phyloP scores from a whole-genome alignment of 2,797 vertebrate genomes.

The Poeciliopsis infans region DNA sequence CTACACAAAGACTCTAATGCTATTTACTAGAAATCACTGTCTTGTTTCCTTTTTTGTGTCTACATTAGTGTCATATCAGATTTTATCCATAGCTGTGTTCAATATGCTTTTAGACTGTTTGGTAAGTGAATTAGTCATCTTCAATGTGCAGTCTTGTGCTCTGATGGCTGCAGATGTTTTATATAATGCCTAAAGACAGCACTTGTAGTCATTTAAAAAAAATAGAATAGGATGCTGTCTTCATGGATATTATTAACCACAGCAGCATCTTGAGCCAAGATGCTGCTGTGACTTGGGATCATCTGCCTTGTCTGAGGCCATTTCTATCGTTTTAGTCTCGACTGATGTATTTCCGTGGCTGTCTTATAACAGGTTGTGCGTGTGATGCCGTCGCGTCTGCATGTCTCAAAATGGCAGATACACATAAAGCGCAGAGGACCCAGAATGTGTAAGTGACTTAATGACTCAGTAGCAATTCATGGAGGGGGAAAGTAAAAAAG shows the following conservation, averaged over 20 bases:
- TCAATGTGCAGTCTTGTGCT: slow-evolving; percentile 58
- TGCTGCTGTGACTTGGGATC: neutral
- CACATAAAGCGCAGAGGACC: neutral
- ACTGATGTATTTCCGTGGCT: neutral
- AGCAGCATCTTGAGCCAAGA: neutral
- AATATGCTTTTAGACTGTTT: slow-evolving; percentile 48
- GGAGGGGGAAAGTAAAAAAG: neutral
- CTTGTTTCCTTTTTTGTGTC: slow-evolving; percentile 47
- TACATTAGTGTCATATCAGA: slow-evolving; percentile 60
- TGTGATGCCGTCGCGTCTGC: neutral
- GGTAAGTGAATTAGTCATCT: slow-evolving; percentile 60
- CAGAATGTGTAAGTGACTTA: neutral
- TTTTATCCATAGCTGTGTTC: slow-evolving; percentile 29
- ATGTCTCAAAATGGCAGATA: neutral
- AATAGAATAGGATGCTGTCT: slow-evolving; percentile 12
- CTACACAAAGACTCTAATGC: slow-evolving; percentile 37
- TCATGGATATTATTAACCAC: slow-evolving; percentile 25
- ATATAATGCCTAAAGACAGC: slow-evolving; percentile 49
- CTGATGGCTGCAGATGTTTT: slow-evolving; percentile 68
- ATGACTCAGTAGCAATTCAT: neutral
- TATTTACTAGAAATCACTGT: slow-evolving; percentile 54
- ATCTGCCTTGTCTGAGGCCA: slow-evolving; percentile 8
- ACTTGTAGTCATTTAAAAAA: slow-evolving; percentile 51
- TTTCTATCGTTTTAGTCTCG: slow-evolving; percentile 4
- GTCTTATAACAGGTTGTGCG: neutral